Conservation (phyloP, 1,140 invertebrate species). For the Dermatophagoides farinae region DNA sequence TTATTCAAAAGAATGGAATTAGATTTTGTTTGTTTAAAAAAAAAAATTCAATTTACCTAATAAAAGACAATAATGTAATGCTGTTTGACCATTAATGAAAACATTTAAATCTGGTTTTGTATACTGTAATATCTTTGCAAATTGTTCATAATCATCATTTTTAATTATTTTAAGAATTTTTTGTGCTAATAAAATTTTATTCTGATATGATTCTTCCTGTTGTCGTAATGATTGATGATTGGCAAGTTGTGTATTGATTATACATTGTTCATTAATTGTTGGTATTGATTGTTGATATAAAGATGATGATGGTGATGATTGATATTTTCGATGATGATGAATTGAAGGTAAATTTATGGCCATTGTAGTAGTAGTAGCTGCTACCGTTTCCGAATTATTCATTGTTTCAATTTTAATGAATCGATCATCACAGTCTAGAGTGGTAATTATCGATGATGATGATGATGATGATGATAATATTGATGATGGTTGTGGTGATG, state of each 20-base stretch:
- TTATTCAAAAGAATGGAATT: background rate
- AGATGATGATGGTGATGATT: background rate
- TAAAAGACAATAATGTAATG: slow-evolving; percentile 14
- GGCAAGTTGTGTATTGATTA: background rate
- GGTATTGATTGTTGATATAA: background rate
- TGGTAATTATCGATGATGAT: too few species aligned
- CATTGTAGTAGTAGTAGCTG: too few species aligned
- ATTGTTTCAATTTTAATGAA: too few species aligned
- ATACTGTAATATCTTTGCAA: background rate
- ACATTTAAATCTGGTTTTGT: slow-evolving; percentile 16
- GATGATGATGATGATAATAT: too few species aligned
- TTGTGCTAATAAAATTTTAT: slow-evolving; percentile 4
- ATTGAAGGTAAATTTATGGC: background rate
- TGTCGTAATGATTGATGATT: background rate
- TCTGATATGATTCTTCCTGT: background rate
- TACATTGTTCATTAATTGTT: background rate
- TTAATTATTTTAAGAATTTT: slow-evolving; percentile 8
- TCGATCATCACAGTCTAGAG: too few species aligned
- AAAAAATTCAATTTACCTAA: slow-evolving; percentile 5
- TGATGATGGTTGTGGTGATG: too few species aligned
- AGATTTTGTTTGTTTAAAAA: background rate
- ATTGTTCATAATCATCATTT: slow-evolving; percentile 9
- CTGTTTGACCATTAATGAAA: slow-evolving; percentile 17
- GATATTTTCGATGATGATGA: background rate
- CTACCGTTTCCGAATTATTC: too few species aligned